Base-by-base conservation (phyloP, 2,797 vertebrate genomes). In the Molossus alvarezi region DNA sequence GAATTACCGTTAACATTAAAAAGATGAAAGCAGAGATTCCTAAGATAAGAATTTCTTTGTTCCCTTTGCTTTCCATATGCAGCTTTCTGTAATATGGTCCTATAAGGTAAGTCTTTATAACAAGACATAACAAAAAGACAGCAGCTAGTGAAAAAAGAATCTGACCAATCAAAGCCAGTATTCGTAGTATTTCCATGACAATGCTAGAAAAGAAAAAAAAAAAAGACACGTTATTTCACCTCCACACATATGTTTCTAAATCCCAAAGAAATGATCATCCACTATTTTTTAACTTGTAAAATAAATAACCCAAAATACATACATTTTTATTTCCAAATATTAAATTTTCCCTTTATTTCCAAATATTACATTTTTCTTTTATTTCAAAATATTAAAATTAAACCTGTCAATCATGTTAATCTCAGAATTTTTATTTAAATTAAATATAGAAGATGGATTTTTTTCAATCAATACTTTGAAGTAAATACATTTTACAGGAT, bases 11-110 rank as follows among this genome's bases (percentile, higher is more conserved):
- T 94, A 99, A 97, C 99, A 99, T 99, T 89, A 99, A 98, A 97
- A 99, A 99, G 98, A 99, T 99, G 98, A 99, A 99, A 5, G 99
- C 99, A 45, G 99, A 98, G 93, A 99, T 98, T 94, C 99, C 99
- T 82, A 99, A 98, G 96, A 99, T 99, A 88, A 99, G 98, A 97
- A 99, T 99, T 98, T 99, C 99, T 98, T 99, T 99, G 98, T 99
- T 99, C 94, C 99, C 99, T 98, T 99, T 99, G 98, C 99, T 99
- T 98, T 99, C 99, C 3, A 97, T 33, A 9, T 99, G 99, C 83
- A 99, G 98, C 93, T 99, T 99, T 98, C 99, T 99, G 96, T 99
- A 99, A 98, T 98, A 99, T 0, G 99, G 99, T 51, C 99, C 99
- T 73, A 99, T 99, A 92, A 99, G 98, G 72, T 99, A 99, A 9